Evolutionary conservation across 2,888 invertebrate species (phyloP).

Genomic region (Pimpla rufipes): DNA sequence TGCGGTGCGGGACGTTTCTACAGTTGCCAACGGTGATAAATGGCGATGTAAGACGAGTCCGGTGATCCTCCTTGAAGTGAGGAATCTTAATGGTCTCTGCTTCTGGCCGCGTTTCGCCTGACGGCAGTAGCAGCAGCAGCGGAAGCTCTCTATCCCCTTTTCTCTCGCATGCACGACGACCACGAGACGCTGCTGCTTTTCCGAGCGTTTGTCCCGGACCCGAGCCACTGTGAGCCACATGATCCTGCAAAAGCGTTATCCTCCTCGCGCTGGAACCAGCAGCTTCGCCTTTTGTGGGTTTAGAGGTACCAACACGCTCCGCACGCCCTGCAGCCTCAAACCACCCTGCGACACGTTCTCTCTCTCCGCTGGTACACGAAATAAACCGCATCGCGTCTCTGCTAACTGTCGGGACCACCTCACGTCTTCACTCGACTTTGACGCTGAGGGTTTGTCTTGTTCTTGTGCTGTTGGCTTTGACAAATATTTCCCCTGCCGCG

Average conservation of each 20-base stretch:
- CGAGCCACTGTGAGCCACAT: constrained; percentile 11
- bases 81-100: constrained; percentile 30
- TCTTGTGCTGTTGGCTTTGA: too few relatives aligned
- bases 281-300: constrained; percentile 16
- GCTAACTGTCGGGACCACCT: neutral
- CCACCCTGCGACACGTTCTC: neutral
- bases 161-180: constrained; percentile 4
- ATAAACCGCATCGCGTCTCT: neutral
- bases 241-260: constrained; percentile 38
- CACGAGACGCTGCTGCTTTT: constrained; percentile 23
- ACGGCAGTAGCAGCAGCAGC: too few relatives aligned
- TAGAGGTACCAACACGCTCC: neutral
- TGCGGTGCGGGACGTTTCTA: constrained; percentile 11
- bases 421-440: neutral
- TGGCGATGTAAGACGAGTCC: constrained; percentile 29
- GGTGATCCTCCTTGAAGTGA: constrained; percentile 35
- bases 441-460: too few relatives aligned
- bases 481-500: neutral
- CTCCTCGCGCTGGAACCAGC: constrained; percentile 8
- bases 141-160: neutral
- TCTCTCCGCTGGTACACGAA: neutral
- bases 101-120: constrained; percentile 22
- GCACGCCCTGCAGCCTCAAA: neutral
- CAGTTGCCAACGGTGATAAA: constrained; percentile 36
- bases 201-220: constrained; percentile 20